A percentile compares a stretch with the other conserved stretches of the same genome.
Evolutionary conservation across 2,888 invertebrate genomes (phyloP).

Genomic region (Clitarchus hookeri): DNA sequence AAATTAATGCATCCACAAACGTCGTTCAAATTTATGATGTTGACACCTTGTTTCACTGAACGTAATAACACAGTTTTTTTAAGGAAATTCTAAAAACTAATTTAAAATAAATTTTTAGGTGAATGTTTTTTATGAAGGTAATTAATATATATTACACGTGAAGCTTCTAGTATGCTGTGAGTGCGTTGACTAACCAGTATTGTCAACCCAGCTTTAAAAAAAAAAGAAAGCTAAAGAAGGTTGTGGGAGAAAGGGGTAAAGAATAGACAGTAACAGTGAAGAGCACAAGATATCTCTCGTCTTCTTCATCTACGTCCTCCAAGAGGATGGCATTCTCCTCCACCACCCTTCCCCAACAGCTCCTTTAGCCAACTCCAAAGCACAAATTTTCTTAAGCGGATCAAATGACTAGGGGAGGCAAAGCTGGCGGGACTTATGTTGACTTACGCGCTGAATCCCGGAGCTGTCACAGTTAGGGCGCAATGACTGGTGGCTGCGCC

Average conservation of each 20-base stretch:
- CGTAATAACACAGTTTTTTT: too few relatives aligned
- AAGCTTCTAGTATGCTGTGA: neutral
- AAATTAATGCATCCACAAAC: too few relatives aligned
- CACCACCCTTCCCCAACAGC: neutral
- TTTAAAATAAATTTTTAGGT: too few relatives aligned
- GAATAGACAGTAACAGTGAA: neutral
- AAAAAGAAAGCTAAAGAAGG: neutral
- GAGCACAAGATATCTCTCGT: neutral
- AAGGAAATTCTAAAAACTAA: too few relatives aligned
- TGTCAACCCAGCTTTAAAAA: neutral
- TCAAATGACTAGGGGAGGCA: conserved; percentile 40
- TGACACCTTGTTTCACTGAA: too few relatives aligned
- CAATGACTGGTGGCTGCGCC: conserved; percentile 29
- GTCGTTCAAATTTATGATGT: too few relatives aligned
- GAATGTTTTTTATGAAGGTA: too few relatives aligned
- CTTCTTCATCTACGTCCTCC: neutral
- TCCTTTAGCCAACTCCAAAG: conserved; percentile 31
- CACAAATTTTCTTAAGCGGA: conserved; percentile 42
- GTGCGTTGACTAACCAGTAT: neutral
- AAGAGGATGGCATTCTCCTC: neutral
- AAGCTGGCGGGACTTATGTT: conserved; percentile 38
- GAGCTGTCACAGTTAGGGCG: conserved; percentile 33
- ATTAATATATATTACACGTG: too few relatives aligned
- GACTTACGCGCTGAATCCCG: conserved; percentile 39
- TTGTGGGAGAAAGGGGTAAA: neutral